Base-by-base conservation (phyloP, 2,888 invertebrate genomes). In the Orthonevra nobilis region DNA sequence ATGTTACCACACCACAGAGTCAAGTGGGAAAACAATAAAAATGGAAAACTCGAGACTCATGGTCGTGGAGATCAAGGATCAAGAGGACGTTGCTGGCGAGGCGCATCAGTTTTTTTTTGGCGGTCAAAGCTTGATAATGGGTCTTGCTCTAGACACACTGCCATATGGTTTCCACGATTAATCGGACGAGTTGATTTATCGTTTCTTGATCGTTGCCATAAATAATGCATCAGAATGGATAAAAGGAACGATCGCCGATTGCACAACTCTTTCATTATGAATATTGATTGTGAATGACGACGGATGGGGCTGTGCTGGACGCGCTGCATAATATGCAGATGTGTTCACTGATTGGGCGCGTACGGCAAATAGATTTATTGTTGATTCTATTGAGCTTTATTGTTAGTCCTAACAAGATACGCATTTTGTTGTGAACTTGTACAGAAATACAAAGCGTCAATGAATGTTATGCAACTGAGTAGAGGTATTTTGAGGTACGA, bases 221-320 rank as follows among this genome's bases (percentile, higher is more conserved):
- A 77, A 77, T 77, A 77, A 77, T 77, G 54, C 63, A 64, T 52
- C 52, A 19, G 26, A 30, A 38, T n/a, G 36, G 40, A 70, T 42
- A 14, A 32, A 48, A 58, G 44, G 44, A 63, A 75, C 63, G 56
- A 63, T 75, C 63, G 36, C 6, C 6, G 23, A 40, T 72, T 72
- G 54, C 70, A 64, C 58, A 72, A 72, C 36, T 40, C 15, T 6
- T 6, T 42, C 54, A 26, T 44, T 32, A 54, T 70, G 70, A 64
- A 77, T 77, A 75, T 75, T 70, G 63, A 69, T 56, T 36, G 38
- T 23, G 40, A 15, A n/a, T n/a, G n/a, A n/a, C n/a, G n/a, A n/a
- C n/a, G n/a, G n/a, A n/a, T n/a, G n/a, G n/a, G n/a, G n/a, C n/a
- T n/a, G n/a, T n/a, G n/a, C n/a, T n/a, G n/a, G n/a, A n/a, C n/a